Percentiles rank a stretch among this genome's conserved stretches.
These are phyloP conservation scores for Ostrea edulis DNA, from an alignment of 1,140 invertebrate genomes.

Conservation along the genomic window DNA sequence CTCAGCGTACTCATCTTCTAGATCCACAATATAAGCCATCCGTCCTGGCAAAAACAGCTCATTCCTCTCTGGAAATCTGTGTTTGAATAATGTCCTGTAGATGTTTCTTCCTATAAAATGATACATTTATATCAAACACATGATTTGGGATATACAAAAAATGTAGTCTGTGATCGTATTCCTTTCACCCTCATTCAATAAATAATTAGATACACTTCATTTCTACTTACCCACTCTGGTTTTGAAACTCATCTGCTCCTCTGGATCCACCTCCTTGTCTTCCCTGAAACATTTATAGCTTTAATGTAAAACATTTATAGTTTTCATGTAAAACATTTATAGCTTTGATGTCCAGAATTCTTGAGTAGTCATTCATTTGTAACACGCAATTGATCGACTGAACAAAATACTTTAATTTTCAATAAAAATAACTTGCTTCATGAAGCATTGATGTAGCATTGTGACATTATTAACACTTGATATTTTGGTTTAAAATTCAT, in stretches of 20 bases:
- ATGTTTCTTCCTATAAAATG: constrained; percentile 78
- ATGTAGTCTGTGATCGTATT: not conserved
- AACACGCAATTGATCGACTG: too few relatives aligned
- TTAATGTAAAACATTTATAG: too few relatives aligned
- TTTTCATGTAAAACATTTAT: too few relatives aligned
- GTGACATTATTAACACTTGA: too few relatives aligned
- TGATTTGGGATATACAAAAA: not conserved
- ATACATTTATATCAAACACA: not conserved
- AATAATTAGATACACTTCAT: not conserved
- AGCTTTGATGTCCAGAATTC: too few relatives aligned
- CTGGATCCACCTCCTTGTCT: constrained; percentile 55
- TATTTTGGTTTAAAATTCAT: too few relatives aligned
- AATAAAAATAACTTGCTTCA: not conserved
- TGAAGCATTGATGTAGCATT: too few relatives aligned
- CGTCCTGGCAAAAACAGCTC: constrained; percentile 97
- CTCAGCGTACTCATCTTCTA: constrained; percentile 94
- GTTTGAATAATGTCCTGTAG: constrained; percentile 80
- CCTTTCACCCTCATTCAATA: too few relatives aligned
- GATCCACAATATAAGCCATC: constrained; percentile 98
- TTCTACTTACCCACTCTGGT: constrained; percentile 58
- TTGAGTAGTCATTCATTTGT: too few relatives aligned
- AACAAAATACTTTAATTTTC: not conserved
- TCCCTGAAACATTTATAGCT: constrained; percentile 54
- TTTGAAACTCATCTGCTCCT: constrained; percentile 60
- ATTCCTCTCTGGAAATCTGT: constrained; percentile 85